Conservation (phyloP, 2,888 invertebrate genomes). For the Lasioglossum leucozonium region DNA sequence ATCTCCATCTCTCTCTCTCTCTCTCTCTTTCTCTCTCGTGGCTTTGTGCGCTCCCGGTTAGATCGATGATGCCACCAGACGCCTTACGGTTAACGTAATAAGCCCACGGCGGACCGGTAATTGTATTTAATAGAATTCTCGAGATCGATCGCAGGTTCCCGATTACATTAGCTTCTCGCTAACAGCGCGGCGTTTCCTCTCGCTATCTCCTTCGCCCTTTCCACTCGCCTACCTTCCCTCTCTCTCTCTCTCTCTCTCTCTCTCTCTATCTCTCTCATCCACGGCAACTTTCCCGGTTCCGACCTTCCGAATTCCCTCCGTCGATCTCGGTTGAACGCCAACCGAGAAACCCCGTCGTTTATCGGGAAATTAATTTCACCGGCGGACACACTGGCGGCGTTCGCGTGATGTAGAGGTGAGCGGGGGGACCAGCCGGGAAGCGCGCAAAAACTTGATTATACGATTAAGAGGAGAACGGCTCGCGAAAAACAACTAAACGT, state of each 20-base stretch:
- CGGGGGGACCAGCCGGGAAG: not conserved
- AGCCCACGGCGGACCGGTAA: conserved; percentile 37
- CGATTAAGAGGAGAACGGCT: conserved; percentile 16
- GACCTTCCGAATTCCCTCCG: not conserved
- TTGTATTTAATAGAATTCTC: conserved; percentile 52
- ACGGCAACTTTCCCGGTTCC: too few species aligned
- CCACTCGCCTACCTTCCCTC: not conserved
- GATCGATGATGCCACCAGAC: conserved; percentile 51
- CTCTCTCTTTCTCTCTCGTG: conserved; percentile 9
- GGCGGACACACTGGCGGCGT: not conserved
- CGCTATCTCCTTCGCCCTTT: not conserved
- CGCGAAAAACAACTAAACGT: conserved; percentile 2
- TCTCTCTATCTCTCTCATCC: too few species aligned
- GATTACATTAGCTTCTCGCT: conserved; percentile 20
- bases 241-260: too few species aligned
- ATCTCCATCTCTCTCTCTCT: too few species aligned
- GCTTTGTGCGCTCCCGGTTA: conserved; percentile 32
- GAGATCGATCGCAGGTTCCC: conserved; percentile 34
- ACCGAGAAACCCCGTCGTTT: not conserved
- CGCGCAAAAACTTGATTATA: conserved; percentile 16
- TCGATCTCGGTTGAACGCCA: not conserved
- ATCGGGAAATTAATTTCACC: conserved; percentile 9
- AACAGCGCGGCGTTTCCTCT: conserved; percentile 7
- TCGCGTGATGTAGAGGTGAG: not conserved
- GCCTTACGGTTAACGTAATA: conserved; percentile 56